These are phyloP conservation scores for Iphiclides podalirius DNA, from an alignment of 2,888 invertebrate genomes.

Conservation along the genomic window DNA sequence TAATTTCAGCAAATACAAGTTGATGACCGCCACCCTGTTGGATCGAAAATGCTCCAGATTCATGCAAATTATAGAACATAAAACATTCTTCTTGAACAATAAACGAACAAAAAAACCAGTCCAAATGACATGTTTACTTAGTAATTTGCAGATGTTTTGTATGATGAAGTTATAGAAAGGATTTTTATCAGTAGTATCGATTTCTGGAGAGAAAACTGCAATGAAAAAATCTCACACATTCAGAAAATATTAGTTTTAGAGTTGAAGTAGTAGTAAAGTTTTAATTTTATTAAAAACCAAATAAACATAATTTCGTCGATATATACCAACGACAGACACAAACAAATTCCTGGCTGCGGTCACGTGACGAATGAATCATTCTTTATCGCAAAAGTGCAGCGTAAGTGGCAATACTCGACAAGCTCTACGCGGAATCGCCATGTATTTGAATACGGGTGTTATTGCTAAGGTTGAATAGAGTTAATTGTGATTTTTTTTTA, in stretches of 20 bases:
- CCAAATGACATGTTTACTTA: no score
- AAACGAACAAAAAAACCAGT: constrained; percentile 3
- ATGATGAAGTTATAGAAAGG: no score
- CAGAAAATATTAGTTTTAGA: no score
- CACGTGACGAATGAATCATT: constrained; percentile 13
- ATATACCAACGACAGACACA: background rate
- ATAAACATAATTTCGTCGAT: background rate
- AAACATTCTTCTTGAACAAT: background rate
- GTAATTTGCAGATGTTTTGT: no score
- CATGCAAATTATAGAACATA: constrained; percentile 12
- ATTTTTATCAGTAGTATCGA: no score
- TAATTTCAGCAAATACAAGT: constrained; percentile 9
- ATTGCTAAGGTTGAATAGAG: background rate
- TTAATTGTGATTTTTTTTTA: background rate
- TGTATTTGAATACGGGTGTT: constrained; percentile 14
- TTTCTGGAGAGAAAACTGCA: no score
- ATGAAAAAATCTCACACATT: no score
- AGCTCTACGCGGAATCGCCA: constrained; percentile 18
- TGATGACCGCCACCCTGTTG: constrained; percentile 3
- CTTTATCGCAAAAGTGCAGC: constrained; percentile 16
- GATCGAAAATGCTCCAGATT: constrained; percentile 6
- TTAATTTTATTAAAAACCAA: background rate
- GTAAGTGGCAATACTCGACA: constrained; percentile 5
- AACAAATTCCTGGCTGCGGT: constrained; percentile 7
- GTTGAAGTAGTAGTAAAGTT: no score